Evolutionary conservation across 2,113 vertebrate genomes (phyloP), one percentile per base, ranked within the genome.

Genomic region (Nerophis lumbriciformis): DNA sequence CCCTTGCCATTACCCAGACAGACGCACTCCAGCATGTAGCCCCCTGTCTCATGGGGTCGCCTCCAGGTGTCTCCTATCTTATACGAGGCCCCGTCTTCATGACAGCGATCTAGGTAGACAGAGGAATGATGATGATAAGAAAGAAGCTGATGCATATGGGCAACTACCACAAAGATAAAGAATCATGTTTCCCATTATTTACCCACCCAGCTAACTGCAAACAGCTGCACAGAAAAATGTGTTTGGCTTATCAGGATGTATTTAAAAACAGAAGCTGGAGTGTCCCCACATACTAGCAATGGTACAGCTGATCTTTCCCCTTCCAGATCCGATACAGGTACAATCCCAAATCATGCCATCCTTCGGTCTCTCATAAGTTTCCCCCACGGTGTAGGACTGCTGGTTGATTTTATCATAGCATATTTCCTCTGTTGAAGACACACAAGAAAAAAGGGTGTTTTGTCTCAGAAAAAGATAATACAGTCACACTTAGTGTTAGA

Each of bases 281-380:
- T 35, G 14, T 37, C 5, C 48, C 59, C 15, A 82, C 80, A 72
- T 78, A 87, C 84, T 86, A 84, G 93, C 95, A 63, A 85, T 85
- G 51, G 85, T 88, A 77, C 84, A 87, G 73, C 87, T 88, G 69
- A 86, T 85, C 60, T 86, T 86, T 21, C 83, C 94, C 62, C 89
- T 89, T 9, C 94, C 93, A 8, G 94, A 97, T 45, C 97, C 96
- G 4, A 99, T 96, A 52, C 96, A 99, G 54, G 96, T 99, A 86
- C 97, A 99, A 86, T 99, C 97, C 97, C 97, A 99, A 80, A 96
- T 98, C 95, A 99, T 98, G 73, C 88, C 83, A 36, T 98, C 96
- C 78, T 95, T 98, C 8, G 96, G 94, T 36, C 96, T 93, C 83
- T 99, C 96, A 0, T 97, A 99, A 0, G 94, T 98, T 63, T 94